These are phyloP conservation scores for Hyperoplus immaculatus DNA, from an alignment of 2,797 vertebrate species.

Conservation along the genomic window DNA sequence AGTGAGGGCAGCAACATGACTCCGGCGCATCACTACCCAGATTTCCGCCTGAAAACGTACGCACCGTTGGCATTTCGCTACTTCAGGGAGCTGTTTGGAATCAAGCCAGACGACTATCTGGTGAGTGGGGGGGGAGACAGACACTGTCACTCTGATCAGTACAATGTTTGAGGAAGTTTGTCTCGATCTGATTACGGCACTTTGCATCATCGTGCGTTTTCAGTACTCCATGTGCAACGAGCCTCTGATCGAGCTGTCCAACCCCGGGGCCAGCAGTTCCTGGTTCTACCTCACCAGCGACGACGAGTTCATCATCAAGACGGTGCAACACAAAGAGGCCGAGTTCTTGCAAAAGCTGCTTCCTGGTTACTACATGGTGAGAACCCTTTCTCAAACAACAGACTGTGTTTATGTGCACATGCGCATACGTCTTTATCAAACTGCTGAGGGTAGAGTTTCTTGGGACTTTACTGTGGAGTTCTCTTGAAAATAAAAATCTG, in stretches of 20 bases:
- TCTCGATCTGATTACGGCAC: background rate
- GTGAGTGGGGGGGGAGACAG: conserved; percentile 80
- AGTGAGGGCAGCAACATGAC: conserved; percentile 97
- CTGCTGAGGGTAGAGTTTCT: background rate
- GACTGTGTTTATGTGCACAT: background rate
- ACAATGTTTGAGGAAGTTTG: background rate
- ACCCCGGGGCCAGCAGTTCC: conserved; percentile 96
- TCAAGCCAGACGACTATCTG: conserved; percentile 97
- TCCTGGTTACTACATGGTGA: conserved; percentile 98
- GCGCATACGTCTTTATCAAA: background rate
- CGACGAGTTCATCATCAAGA: conserved; percentile 99
- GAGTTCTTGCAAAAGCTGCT: conserved; percentile 98
- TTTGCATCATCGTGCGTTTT: conserved; percentile 29
- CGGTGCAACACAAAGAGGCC: conserved; percentile 96
- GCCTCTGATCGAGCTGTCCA: conserved; percentile 95
- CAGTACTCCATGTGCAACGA: conserved; percentile 97
- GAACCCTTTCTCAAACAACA: conserved; percentile 19
- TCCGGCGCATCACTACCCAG: conserved; percentile 95
- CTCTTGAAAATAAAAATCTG: background rate
- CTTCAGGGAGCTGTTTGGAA: conserved; percentile 97
- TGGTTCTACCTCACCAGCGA: conserved; percentile 98
- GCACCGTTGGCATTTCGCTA: conserved; percentile 97
- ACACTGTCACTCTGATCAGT: background rate
- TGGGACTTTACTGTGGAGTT: background rate
- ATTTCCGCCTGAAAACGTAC: conserved; percentile 96